Evolutionary conservation across 2,888 invertebrate species (phyloP), one percentile per base, ranked within the genome.

Genomic region (Lepidochrysops patricia): DNA sequence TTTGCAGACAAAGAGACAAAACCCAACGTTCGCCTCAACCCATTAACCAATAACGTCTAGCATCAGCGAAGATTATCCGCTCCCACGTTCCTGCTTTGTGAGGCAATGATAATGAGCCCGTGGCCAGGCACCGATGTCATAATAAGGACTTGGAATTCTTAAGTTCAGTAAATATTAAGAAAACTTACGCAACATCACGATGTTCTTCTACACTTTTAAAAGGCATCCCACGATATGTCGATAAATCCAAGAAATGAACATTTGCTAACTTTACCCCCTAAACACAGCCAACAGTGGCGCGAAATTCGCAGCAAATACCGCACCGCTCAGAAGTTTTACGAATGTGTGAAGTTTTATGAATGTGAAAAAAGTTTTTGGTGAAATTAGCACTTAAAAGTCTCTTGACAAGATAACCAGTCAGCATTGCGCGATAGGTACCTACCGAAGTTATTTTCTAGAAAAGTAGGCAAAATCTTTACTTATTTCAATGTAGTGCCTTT

Each of bases 61-160:
- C 52, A 27, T 15, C 52, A 52, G 27, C 27, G 29, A 26, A 27
- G 52, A 27, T 29, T 26, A 43, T 52, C 52, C 19, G 52, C 52
- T 52, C 52, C 27, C 52, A 52, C 52, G 27, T 52, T 27, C 52
- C 15, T 52, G 15, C 52, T 50, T 50, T 52, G 52, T 27, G 52
- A 26, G 6, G 52, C 27, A 27, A 52, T 29, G 15, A 52, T 29
- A 52, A 52, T 29, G 52, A 27, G 13, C n/a, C 52, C 43, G 43
- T 43, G 43, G 19, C 43, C 15, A 3, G 43, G 43, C 43, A 15
- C 12, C 43, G 43, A 43, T 43, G 43, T 43, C 43, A 43, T 43
- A 43, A 43, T 19, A 19, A 23, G 43, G 9, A 43, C 43, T 43
- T 9, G 43, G 9, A 43, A 43, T 43, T 43, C 23, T 19, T 43